Evolutionary conservation across 2,797 vertebrate genomes (phyloP).

Genomic region (Amphiprion clarkii): DNA sequence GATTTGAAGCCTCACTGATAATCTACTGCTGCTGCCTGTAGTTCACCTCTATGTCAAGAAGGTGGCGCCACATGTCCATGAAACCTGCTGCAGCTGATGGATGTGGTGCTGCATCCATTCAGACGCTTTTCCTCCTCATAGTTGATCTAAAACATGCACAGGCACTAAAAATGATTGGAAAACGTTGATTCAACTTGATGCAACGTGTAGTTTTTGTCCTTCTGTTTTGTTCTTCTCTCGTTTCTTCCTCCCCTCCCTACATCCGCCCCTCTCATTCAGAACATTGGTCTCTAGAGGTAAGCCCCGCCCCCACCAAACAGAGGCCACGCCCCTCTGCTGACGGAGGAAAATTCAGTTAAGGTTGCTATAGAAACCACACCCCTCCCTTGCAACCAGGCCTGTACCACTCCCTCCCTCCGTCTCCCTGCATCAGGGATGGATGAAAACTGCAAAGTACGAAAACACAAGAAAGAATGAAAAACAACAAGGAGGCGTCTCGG

Average conservation of each 20-base stretch:
- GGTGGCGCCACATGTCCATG: slow-evolving; percentile 51
- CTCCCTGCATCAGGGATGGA: slow-evolving; percentile 53
- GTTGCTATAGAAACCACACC: slow-evolving; percentile 76
- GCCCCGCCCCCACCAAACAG: slow-evolving; percentile 47
- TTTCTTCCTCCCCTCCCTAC: not conserved
- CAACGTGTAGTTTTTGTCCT: not conserved
- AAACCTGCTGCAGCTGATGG: slow-evolving; percentile 1
- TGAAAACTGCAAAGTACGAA: slow-evolving; percentile 26
- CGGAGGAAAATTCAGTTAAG: slow-evolving; percentile 59
- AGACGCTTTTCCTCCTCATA: not conserved
- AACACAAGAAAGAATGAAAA: slow-evolving; percentile 53
- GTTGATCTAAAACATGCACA: not conserved
- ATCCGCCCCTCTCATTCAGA: slow-evolving; percentile 33
- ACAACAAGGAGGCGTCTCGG: slow-evolving; percentile 53
- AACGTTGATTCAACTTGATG: not conserved
- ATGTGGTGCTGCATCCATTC: slow-evolving; percentile 1
- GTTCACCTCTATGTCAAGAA: slow-evolving; percentile 34
- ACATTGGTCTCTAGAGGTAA: slow-evolving; percentile 32
- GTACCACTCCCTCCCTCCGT: slow-evolving; percentile 52
- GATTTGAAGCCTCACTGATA: too few relatives aligned
- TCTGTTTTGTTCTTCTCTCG: not conserved
- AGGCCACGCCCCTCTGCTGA: slow-evolving; percentile 49
- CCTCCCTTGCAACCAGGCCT: slow-evolving; percentile 52
- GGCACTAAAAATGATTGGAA: not conserved
- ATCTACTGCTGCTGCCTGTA: slow-evolving; percentile 10